A percentile compares a stretch with the other conserved stretches of the same genome.
Evolutionary conservation across 2,113 vertebrate genomes (phyloP).

Genomic region (Pelvicachromis taeniatus): DNA sequence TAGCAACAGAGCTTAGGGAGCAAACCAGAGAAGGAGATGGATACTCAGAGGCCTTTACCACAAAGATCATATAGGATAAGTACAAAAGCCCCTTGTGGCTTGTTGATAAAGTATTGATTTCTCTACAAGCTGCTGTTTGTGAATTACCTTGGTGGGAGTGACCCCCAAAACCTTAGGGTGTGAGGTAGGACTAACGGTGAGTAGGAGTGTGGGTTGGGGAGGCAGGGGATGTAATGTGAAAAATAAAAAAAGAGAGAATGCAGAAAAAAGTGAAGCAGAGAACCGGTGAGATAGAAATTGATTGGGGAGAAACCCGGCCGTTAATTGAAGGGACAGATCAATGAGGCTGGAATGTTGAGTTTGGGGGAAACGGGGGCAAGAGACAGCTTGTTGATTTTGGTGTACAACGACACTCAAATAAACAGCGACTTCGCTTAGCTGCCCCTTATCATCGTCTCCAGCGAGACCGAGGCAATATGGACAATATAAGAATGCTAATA

Average conservation of each 20-base stretch:
- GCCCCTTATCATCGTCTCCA: slow-evolving; percentile 20
- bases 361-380: slow-evolving; percentile 30
- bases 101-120: slow-evolving; percentile 99
- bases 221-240: slow-evolving; percentile 38
- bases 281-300: slow-evolving; percentile 55
- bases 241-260: slow-evolving; percentile 45
- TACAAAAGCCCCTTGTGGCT: slow-evolving; percentile 93
- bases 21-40: slow-evolving; percentile 58
- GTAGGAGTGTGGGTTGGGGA: slow-evolving; percentile 3
- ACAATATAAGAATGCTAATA: slow-evolving; percentile 40
- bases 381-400: not conserved
- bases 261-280: slow-evolving; percentile 1
- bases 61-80: slow-evolving; percentile 98
- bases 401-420: slow-evolving; percentile 43
- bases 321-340: slow-evolving; percentile 66
- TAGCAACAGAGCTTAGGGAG: slow-evolving; percentile 70
- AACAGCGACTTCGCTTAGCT: slow-evolving; percentile 26
- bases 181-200: slow-evolving; percentile 55
- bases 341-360: slow-evolving; percentile 49
- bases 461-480: slow-evolving; percentile 20
- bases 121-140: slow-evolving; percentile 83
- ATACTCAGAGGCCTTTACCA: slow-evolving; percentile 89
- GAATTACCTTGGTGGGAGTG: slow-evolving; percentile 97
- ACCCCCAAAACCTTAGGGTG: slow-evolving; percentile 90
- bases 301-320: slow-evolving; percentile 55